phyloP scores from a whole-genome alignment of 2,797 vertebrate genomes.

The Falco naumanni region DNA sequence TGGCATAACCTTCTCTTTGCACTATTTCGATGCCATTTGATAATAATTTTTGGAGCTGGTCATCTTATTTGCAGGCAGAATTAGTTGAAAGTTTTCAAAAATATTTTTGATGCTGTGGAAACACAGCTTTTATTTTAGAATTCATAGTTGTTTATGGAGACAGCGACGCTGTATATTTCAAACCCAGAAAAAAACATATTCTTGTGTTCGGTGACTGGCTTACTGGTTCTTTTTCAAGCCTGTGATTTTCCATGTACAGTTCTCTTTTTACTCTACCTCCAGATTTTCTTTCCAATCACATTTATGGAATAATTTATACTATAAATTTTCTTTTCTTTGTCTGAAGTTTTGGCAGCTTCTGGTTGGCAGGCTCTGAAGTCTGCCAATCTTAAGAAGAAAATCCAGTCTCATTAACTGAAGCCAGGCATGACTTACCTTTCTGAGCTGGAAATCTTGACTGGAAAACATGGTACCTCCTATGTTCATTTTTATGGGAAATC shows the following conservation, averaged over 20 bases:
- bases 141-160: background rate
- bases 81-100: background rate
- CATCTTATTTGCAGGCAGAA: background rate
- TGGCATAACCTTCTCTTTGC: background rate
- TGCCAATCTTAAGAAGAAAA: background rate
- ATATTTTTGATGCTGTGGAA: background rate
- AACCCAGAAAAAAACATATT: accelerated
- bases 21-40: background rate
- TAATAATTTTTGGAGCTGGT: background rate
- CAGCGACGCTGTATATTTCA: background rate
- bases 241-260: background rate
- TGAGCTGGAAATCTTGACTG: background rate
- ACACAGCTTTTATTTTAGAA: background rate
- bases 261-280: background rate
- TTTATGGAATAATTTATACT: background rate
- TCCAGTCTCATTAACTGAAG: background rate
- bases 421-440: background rate
- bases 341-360: background rate
- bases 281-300: background rate
- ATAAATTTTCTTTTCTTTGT: background rate
- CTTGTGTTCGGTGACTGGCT: background rate
- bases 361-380: background rate
- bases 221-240: background rate
- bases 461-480: background rate
- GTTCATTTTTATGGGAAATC: background rate